Evolutionary conservation across 2,113 vertebrate species (phyloP), one percentile per base, ranked within the genome.

Genomic region (Lynx canadensis): DNA sequence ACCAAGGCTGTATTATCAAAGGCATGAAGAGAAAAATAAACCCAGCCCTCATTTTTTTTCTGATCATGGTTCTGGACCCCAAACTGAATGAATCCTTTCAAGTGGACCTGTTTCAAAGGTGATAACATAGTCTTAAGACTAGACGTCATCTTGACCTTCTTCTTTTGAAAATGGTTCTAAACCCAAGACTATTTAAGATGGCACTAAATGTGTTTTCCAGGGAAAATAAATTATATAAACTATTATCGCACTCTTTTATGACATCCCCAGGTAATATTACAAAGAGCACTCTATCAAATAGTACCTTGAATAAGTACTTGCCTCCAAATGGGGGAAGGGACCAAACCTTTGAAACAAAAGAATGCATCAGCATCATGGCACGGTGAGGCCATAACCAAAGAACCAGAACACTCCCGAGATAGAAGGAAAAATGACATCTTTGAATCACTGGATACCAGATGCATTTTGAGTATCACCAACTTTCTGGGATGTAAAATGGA

Each of bases 141-240:
- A 89, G 23, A 73, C 11, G 0, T 85, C 36, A 60, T 78, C 23
- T 38, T 94, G 73, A 29, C 15, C 12, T 9, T 89, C 19, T 89
- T 93, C 60, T 36, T 80, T 95, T 80, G 69, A 65, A 94, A 97
- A 80, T 41, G 4, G n/a, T 60, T n/a, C 14, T 87, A 87, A 91
- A 79, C 13, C 66, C 45, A 87, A 87, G 21, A 73, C 38, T 38
- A 21, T 14, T 48, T 50, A 68, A n/a, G 41, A 7, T 38, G 16
- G 4, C 50, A 27, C 16, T 80, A 45, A 11, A 12, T 63, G 8
- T 92, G 45, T 48, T 91, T 95, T 93, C 8, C 7, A 76, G 10
- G 25, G 79, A 60, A 52, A 29, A 3, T 55, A 52, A 78, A 50
- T 50, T 50, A 79, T 79, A 19, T 52, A 79, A 79, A 50, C 50